Conservation (phyloP, 2,113 vertebrate species). For the Paedocypris sp. region DNA sequence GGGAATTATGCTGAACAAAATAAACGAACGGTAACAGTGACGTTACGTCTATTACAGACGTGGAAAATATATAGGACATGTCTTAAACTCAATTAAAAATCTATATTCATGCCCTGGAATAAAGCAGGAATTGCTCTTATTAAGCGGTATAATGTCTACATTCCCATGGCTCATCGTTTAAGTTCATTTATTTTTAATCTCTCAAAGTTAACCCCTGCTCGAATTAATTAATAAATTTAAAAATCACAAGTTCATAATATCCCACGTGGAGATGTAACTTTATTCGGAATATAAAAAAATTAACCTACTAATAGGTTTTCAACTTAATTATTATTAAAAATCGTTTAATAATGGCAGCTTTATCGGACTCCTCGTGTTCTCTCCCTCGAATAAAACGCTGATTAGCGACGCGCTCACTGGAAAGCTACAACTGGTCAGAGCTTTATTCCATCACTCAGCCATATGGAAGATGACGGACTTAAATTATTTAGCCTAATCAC, state of each 20-base stretch:
- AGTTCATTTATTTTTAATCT: slow-evolving; percentile 32
- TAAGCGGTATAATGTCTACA: slow-evolving; percentile 81
- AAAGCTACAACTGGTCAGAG: slow-evolving; percentile 33
- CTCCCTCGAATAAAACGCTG: slow-evolving; percentile 48
- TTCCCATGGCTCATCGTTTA: slow-evolving; percentile 68
- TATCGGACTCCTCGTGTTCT: slow-evolving; percentile 38
- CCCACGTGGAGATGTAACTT: too few relatives aligned
- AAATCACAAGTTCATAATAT: too few relatives aligned
- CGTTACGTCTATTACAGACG: too few relatives aligned
- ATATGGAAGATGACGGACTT: slow-evolving; percentile 61
- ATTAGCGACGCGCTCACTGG: slow-evolving; percentile 36
- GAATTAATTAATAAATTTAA: slow-evolving; percentile 42
- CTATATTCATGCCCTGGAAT: slow-evolving; percentile 82
- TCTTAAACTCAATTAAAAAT: slow-evolving; percentile 97
- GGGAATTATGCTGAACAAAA: too few relatives aligned
- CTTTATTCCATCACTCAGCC: slow-evolving; percentile 56
- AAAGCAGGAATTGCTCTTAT: slow-evolving; percentile 84
- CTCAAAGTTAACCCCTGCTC: too few relatives aligned
- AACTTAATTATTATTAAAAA: too few relatives aligned
- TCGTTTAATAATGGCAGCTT: slow-evolving; percentile 40
- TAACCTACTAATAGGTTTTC: too few relatives aligned
- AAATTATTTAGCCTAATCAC: slow-evolving; percentile 66
- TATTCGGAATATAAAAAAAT: too few relatives aligned
- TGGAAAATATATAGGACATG: slow-evolving; percentile 73
- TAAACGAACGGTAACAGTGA: too few relatives aligned